Evolutionary conservation across 2,888 invertebrate genomes (phyloP).

Genomic region (Rotaria magnacalcarata): DNA sequence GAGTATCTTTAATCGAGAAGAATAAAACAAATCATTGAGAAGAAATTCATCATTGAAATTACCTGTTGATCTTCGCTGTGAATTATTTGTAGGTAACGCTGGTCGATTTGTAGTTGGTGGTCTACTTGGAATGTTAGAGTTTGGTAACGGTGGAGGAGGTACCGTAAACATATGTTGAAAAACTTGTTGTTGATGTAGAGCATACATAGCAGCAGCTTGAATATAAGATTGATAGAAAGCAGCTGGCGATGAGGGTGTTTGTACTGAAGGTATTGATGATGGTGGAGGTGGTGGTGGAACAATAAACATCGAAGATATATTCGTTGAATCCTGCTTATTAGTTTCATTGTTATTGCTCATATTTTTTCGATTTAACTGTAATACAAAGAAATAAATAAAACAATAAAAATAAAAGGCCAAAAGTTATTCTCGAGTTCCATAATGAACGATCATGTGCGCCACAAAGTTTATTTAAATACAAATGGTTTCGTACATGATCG

Average conservation of each 20-base stretch:
- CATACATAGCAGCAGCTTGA: slow-evolving; percentile 1
- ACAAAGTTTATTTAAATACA: not conserved
- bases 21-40: not conserved
- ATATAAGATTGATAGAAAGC: not conserved
- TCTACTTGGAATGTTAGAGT: not conserved
- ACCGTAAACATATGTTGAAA: not conserved
- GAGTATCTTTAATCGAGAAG: not conserved
- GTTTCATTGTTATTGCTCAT: not conserved
- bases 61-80: not conserved
- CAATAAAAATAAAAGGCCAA: not conserved
- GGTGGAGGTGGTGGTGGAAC: not conserved
- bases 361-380: not conserved
- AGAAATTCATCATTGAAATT: not conserved
- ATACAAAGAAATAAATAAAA: not conserved
- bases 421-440: not conserved
- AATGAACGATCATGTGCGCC: not conserved
- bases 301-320: not conserved
- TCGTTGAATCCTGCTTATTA: not conserved
- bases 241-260: not conserved
- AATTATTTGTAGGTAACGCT: not conserved
- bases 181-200: not conserved
- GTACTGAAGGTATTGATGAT: not conserved
- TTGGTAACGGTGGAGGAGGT: not conserved
- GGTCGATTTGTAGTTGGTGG: not conserved
- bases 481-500: not conserved